Percentiles rank a stretch among this genome's conserved stretches.
Evolutionary conservation across 2,797 vertebrate genomes (phyloP).

Genomic region (Paramormyrops hopkinsi): DNA sequence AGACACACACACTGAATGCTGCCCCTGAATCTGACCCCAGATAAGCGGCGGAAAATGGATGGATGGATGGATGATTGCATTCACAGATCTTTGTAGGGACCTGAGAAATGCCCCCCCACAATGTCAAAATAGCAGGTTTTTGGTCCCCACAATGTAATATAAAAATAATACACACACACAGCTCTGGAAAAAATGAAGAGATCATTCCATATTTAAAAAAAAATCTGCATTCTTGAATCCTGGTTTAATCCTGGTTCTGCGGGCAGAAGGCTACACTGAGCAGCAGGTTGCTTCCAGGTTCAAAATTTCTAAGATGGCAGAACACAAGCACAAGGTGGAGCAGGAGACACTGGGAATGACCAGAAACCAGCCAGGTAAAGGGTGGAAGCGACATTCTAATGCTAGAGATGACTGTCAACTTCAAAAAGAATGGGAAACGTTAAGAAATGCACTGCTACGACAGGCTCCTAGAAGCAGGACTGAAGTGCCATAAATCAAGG

Average conservation of each 20-base stretch:
- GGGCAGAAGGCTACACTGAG: not conserved
- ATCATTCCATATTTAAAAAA: not conserved
- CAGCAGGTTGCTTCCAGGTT: not conserved
- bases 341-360: not conserved
- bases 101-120: not conserved
- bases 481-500: not conserved
- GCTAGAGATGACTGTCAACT: not conserved
- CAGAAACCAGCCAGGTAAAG: not conserved
- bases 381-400: not conserved
- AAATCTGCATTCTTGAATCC: not conserved
- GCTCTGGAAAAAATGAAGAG: not conserved
- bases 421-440: not conserved
- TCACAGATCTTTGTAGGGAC: not conserved
- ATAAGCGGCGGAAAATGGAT: not conserved
- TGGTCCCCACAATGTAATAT: not conserved
- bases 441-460: not conserved
- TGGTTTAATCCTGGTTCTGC: not conserved
- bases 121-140: not conserved
- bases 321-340: not conserved
- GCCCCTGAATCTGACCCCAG: not conserved
- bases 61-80: not conserved
- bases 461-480: not conserved
- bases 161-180: not conserved
- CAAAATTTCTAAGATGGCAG: not conserved
- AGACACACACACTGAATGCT: not conserved